Evolutionary conservation across 2,113 vertebrate species (phyloP), one percentile per base, ranked within the genome.

Genomic region (Hucho hucho): DNA sequence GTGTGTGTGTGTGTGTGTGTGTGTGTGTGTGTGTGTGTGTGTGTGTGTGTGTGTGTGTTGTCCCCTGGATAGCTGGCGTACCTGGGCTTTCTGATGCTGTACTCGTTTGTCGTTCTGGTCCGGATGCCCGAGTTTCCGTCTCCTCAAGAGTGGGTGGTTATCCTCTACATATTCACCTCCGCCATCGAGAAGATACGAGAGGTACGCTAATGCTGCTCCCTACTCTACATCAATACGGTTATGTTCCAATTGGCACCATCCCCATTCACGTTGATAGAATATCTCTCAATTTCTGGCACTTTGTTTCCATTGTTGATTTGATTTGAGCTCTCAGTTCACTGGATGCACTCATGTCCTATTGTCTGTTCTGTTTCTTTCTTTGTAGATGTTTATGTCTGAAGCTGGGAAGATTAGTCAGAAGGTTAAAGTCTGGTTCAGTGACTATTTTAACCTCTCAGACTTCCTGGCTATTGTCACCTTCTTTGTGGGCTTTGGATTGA

Each of bases 341-440:
- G 24, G 6, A 46, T 56, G 14, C 18, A 26, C 2, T 69, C 64
- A 66, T 66, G 6, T 56, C 37, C n/a, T 70, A 9, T 53, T 20
- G 3, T 76, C 25, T 18, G 58, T 1, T 46, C 78, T 77, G 75
- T 76, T 83, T 76, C 49, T 80, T 68, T 77, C 22, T 71, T 61
- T 79, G 64, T 86, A 99, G 98, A 95, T 99, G 88, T 99, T 99
- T 88, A 99, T 99, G 97, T 99, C 97, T 71, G 97, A 99, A 87
- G 98, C 97, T 76, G 98, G 98, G 26, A 99, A 99, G 90, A 96
- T 99, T 87, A 95, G 93, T 87, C 97, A 99, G 88, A 99, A 99
- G 92, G 89, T 98, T 83, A 99, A 98, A 87, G 97, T 99, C 53
- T 99, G 97, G 97, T 99, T 99, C 89, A 95, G 92, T 76, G 97